phyloP scores from a whole-genome alignment of 1,140 invertebrate species.

The Gonioctena quinquepunctata region DNA sequence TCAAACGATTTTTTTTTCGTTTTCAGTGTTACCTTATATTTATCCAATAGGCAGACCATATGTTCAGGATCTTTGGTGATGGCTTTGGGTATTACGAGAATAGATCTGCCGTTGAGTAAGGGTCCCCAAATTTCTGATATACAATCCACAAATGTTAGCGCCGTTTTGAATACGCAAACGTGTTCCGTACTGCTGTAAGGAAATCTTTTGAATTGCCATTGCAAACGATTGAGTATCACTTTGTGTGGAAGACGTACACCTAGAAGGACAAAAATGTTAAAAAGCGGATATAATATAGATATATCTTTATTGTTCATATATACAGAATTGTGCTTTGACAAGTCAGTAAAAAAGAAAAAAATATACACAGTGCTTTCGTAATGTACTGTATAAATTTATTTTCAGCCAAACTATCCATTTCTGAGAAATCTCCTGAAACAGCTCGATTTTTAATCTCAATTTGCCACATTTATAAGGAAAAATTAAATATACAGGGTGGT shows the following conservation, averaged over 20 bases:
- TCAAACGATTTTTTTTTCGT: no score
- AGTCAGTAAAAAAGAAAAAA: no score
- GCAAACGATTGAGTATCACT: slow-evolving; percentile 77
- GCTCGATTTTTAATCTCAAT: no score
- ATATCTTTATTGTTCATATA: no score
- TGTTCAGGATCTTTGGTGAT: slow-evolving; percentile 75
- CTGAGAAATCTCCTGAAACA: no score
- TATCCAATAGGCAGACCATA: slow-evolving; percentile 68
- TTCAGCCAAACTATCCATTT: no score
- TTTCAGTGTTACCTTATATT: slow-evolving; percentile 70
- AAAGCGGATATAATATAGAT: no score
- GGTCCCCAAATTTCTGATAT: slow-evolving; percentile 85
- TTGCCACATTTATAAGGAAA: no score
- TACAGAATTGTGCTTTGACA: no score
- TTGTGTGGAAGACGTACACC: slow-evolving; percentile 80
- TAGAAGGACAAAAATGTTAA: slow-evolving; percentile 52
- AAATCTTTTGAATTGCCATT: slow-evolving; percentile 82
- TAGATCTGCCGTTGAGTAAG: slow-evolving; percentile 68
- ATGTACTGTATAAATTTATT: no score
- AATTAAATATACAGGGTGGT: no score
- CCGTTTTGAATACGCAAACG: slow-evolving; percentile 82
- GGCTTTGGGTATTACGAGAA: slow-evolving; percentile 73
- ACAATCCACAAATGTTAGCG: slow-evolving; percentile 86
- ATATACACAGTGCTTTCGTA: no score
- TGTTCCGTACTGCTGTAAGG: slow-evolving; percentile 70